Evolutionary conservation across 2,797 vertebrate species (phyloP), one percentile per base, ranked within the genome.

Genomic region (Darevskia nairensis): DNA sequence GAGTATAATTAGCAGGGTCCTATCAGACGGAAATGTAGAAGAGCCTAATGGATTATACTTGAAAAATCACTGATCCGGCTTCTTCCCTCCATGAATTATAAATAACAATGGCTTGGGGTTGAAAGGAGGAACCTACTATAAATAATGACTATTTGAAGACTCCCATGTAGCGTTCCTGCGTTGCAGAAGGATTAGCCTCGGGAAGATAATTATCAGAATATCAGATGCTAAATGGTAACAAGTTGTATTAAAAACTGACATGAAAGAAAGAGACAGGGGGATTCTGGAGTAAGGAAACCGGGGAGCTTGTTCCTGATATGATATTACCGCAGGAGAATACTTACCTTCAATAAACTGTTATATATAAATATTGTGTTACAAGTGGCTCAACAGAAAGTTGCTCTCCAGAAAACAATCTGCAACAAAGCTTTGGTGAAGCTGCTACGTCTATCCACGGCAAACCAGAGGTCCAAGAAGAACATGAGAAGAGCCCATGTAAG

Each of bases 141-240:
- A 93, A 90, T 86, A 94, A 93, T 86, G 91, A 93, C 93, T 91
- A 55, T 93, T 95, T 93, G 91, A 91, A 89, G 92, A 59, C 89
- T 92, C 90, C 88, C 82, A 19, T 2, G 8, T 61, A 0, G 90
- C 68, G 88, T 88, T 93, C 92, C 94, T 90, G 85, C 32, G 71
- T 72, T 74, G 89, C 66, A 90, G 81, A 71, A 94, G 94, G 95
- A 94, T 95, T 96, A 95, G 90, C 81, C 87, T 90, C 86, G 74
- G 90, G 94, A 95, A 95, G 95, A 94, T 91, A 95, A 94, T 93
- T 95, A 94, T 89, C 71, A 32, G 89, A 89, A 19, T 90, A 92
- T 92, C 92, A 90, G 91, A 82, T 91, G 93, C 50, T 83, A 86
- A 93, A 90, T 68, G 71, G 74, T 86, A 93, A 95, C 88, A 92